phyloP scores from a whole-genome alignment of 1,140 invertebrate species.

The Doryteuthis pealeii region DNA sequence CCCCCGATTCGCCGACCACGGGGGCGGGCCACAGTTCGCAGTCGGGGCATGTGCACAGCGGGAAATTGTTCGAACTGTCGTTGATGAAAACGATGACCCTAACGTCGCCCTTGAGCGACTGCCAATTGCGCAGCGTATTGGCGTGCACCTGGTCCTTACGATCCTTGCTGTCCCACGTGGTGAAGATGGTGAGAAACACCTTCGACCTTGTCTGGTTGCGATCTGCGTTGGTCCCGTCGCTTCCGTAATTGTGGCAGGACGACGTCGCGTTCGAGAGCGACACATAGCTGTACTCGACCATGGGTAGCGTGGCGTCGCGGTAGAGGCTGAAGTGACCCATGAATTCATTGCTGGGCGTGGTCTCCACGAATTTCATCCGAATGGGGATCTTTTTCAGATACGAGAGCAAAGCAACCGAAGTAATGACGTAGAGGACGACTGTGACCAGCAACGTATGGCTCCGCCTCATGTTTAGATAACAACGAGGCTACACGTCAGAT shows the following conservation, averaged over 20 bases:
- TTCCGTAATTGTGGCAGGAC: too few species aligned
- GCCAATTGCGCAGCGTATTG: neutral
- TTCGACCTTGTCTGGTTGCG: neutral
- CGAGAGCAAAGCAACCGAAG: neutral
- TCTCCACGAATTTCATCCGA: too few species aligned
- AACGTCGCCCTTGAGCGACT: neutral
- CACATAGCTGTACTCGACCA: too few species aligned
- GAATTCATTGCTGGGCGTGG: too few species aligned
- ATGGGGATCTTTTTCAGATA: too few species aligned
- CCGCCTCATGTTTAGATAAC: neutral
- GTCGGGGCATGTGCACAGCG: neutral
- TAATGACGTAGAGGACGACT: neutral
- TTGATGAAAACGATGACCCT: slow-evolving; percentile 3
- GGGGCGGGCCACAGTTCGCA: neutral
- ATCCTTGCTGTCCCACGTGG: slow-evolving; percentile 12
- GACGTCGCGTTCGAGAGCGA: too few species aligned
- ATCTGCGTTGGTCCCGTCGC: neutral
- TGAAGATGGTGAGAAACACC: slow-evolving; percentile 14
- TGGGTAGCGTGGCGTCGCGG: too few species aligned
- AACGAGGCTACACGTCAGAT: too few species aligned
- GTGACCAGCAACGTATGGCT: neutral
- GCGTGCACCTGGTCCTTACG: neutral
- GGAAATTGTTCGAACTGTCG: neutral
- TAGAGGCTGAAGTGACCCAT: too few species aligned
- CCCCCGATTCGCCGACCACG: neutral